A percentile compares a stretch with the other conserved stretches of the same genome.
Evolutionary conservation across 1,140 invertebrate species (phyloP).

Genomic region (Drosophila bifasciata): DNA sequence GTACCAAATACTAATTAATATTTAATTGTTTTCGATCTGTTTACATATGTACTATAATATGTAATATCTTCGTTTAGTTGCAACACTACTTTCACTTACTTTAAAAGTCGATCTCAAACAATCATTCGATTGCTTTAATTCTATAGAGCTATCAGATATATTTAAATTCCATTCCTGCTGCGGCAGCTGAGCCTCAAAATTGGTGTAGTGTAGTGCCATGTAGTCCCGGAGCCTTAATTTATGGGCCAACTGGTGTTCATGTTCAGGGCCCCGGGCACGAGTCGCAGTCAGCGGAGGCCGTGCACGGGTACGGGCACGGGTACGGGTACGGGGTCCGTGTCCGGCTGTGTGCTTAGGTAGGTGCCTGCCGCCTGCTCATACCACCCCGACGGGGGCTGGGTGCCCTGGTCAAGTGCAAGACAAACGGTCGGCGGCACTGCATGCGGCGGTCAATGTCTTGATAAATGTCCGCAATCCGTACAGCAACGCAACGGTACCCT

Average conservation of each 20-base stretch:
- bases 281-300: no score
- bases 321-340: constrained; percentile 11
- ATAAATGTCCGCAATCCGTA: constrained; percentile 59
- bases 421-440: constrained; percentile 71
- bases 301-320: no score
- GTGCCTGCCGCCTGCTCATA: not conserved
- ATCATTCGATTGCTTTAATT: no score
- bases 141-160: no score
- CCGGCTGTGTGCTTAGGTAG: constrained; percentile 43
- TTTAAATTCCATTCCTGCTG: constrained; percentile 1
- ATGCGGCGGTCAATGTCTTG: constrained; percentile 79
- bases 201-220: constrained; percentile 32
- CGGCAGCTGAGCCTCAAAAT: constrained; percentile 22
- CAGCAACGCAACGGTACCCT: constrained; percentile 24
- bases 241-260: constrained; percentile 53
- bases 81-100: no score
- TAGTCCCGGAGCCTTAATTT: constrained; percentile 34
- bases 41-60: no score
- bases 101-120: no score
- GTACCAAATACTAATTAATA: no score
- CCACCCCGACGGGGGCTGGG: not conserved
- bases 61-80: no score
- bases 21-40: no score
- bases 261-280: constrained; percentile 18
- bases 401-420: constrained; percentile 73